Evolutionary conservation across 2,888 invertebrate genomes (phyloP).

Genomic region (Cheilosia urbana): DNA sequence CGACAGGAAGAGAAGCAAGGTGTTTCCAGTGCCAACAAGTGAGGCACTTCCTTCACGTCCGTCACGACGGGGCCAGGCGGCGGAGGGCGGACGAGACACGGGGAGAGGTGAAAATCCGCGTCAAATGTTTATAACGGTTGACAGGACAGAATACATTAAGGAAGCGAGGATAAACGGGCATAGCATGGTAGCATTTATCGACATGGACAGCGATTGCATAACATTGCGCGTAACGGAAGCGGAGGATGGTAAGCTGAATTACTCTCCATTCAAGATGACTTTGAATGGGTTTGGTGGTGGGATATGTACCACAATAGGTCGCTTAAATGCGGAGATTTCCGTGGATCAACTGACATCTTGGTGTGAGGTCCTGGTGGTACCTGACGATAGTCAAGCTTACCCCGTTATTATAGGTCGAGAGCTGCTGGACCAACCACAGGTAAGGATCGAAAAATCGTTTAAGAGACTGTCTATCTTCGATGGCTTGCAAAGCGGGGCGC

Average conservation of each 20-base stretch:
- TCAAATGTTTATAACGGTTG: too few relatives aligned
- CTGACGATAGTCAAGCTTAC: too few relatives aligned
- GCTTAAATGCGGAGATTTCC: slow-evolving; percentile 12
- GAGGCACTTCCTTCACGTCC: slow-evolving; percentile 21
- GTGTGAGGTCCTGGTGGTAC: slow-evolving; percentile 25
- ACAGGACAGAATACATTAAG: too few relatives aligned
- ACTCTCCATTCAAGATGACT: not conserved
- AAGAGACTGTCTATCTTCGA: slow-evolving; percentile 21
- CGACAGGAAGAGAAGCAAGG: not conserved
- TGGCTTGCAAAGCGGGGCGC: not conserved
- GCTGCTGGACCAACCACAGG: slow-evolving; percentile 35
- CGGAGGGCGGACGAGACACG: not conserved
- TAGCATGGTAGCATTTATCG: slow-evolving; percentile 17
- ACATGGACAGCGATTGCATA: slow-evolving; percentile 22
- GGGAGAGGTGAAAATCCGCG: not conserved
- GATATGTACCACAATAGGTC: slow-evolving; percentile 4
- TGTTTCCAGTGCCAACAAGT: slow-evolving; percentile 9
- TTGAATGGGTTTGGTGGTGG: slow-evolving; percentile 35
- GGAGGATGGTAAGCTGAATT: not conserved
- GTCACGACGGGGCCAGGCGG: not conserved
- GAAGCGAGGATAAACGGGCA: slow-evolving; percentile 15
- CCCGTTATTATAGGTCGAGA: slow-evolving; percentile 26
- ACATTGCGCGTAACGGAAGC: slow-evolving; percentile 11
- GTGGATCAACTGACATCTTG: slow-evolving; percentile 12
- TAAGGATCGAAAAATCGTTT: slow-evolving; percentile 17